Evolutionary conservation across 1,140 invertebrate species (phyloP), one percentile per base, ranked within the genome.

Genomic region (Forficula auricularia): DNA sequence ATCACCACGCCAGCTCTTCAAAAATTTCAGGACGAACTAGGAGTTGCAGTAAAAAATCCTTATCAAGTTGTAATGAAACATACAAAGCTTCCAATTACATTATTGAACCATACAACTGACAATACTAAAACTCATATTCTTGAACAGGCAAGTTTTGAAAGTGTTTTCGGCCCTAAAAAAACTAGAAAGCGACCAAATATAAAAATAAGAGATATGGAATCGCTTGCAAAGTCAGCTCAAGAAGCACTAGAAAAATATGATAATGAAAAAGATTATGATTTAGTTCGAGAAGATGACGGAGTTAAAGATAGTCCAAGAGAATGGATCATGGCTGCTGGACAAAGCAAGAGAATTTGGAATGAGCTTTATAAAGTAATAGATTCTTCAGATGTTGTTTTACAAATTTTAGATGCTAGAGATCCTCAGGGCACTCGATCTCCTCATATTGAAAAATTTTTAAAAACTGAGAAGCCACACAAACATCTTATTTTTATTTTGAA

Each of bases 311-410:
- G 72, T 1, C 72, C 73, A 32, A 71, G 84, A 44, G 81, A 85
- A 52, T 86, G 83, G 80, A 74, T 91, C 3, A 90, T 91, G 75
- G 75, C 68, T 38, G 87, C 88, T 20, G 96, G 95, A 3, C 88
- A 94, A 58, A 97, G 91, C 54, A 94, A 77, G 66, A 71, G 96
- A 52, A 95, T 99, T 54, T 99, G 96, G 95, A 95, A 94, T 68
- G 96, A 99, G 63, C 61, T 99, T 6, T 97, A 98, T 58, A 99
- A 99, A 74, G 92, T 98, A 8, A 82, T 99, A 37, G 96, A 99
- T 63, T 98, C 94, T 7, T 95, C 92, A 1, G 95, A 99, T 73
- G 91, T 99, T 6, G 60, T 99, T 16, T 62, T 98, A 12, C 88
- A 98, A 70, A 75, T 89, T 3, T 63, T 98, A 35, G 92, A 97